Base-by-base conservation (phyloP, 2,888 invertebrate genomes). In the Protodeltote pygarga region DNA sequence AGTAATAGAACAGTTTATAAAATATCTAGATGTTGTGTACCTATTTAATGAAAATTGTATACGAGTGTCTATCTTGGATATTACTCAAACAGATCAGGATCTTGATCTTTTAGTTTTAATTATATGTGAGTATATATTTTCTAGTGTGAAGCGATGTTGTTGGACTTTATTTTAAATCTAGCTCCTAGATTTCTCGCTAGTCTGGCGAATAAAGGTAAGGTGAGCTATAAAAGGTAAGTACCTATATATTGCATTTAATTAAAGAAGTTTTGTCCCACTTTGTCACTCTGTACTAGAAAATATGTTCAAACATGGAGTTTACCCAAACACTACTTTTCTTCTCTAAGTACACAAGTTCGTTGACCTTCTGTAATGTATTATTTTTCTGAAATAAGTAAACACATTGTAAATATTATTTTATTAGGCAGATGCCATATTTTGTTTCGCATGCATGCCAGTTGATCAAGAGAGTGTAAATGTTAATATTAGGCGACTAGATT, bases 331-430 rank as follows among this genome's bases (percentile, higher is more conserved):
- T 38, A 6, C 6, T 9, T 32, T 21, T 15, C 6, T 14, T 27
- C 13, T 14, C 4, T 37, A 23, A 41, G 33, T 37, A 29, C 29
- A 44, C n/a, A 11, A 2, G 11, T 24, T 37, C 6, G 8, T 19
- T 37, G 25, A 9, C 6, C 29, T 23, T 37, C 39, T 47, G 37
- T 29, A 37, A 47, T 24, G 15, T 42, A 17, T 27, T 5, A 33
- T 28, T 42, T 44, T 31, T 31, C 34, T 39, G 11, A 9, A 31
- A 24, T 34, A 19, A 8, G 8, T 47, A 20, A 24, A 20, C n/a
- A 14, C 40, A 41, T 45, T 67, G 67, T 67, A 67, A 40, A 67
- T 67, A 67, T 58, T 59, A 62, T 57, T 64, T 70, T 59, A 51
- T 44, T 53, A 33, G 52, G 70, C 57, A 54, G 35, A 49, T 45